Base-by-base conservation (phyloP, 2,797 vertebrate species). In the Neoniphon sammara region DNA sequence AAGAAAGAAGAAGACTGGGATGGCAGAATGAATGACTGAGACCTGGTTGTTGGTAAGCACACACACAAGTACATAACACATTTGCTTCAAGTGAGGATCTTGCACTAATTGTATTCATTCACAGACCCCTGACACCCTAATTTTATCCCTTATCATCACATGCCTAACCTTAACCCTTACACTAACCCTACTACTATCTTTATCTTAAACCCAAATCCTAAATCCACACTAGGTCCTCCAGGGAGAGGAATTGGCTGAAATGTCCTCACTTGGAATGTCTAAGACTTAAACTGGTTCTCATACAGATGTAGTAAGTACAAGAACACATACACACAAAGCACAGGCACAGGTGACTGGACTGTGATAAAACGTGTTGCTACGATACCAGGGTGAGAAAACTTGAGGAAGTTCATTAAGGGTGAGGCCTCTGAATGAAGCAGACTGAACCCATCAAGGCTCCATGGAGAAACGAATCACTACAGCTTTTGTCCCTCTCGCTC, bases 331-430 rank as follows among this genome's bases (percentile, higher is more conserved):
- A 46, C 52, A 62, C 56, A 65, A 4, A 59, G 53, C 61, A 5
- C 7, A 65, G 57, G 88, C 93, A 90, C 90, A 90, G 73, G 81
- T 80, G 90, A 87, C 83, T 77, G 75, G 84, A 80, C 90, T 87
- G 90, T 86, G 92, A 95, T 94, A 94, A 94, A 95, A 94, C 67
- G 92, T 86, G 95, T 96, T 96, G 95, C 96, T 96, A 96, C 87
- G 95, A 96, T 92, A 96, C 94, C 81, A 87, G 82, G 88, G 70
- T 85, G 84, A 80, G 73, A 71, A 42, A 44, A 64, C 92, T 79
- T 54, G 89, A 89, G 93, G 93, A 95, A 95, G 94, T 95, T 96
- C 93, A 96, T 96, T 95, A 95, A 94, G 79, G 94, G 87, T 27
- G 91, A 94, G 90, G 91, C 90, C 92, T 93, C 92, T 92, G 90